Conservation (phyloP, 2,113 vertebrate genomes). For the Silurus glanis region DNA sequence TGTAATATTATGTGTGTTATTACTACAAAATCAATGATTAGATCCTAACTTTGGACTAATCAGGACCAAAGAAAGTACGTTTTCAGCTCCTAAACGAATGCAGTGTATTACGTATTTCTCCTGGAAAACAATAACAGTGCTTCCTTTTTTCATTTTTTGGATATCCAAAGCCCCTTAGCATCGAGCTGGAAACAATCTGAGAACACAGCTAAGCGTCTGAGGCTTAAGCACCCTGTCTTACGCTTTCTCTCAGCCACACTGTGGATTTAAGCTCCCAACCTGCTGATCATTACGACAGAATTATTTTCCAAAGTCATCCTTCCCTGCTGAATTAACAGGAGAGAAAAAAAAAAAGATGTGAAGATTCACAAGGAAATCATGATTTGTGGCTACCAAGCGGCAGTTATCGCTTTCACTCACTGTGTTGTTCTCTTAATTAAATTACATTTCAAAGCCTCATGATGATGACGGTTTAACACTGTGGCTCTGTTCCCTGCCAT, state of each 20-base stretch:
- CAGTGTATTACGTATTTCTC: background rate
- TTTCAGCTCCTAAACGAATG: background rate
- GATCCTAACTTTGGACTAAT: background rate
- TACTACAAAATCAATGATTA: background rate
- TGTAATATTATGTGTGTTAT: background rate
- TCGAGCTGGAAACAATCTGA: background rate
- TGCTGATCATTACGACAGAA: background rate
- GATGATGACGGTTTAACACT: conserved; percentile 48
- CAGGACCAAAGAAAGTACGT: background rate
- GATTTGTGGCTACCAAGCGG: conserved; percentile 30
- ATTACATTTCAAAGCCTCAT: conserved; percentile 31
- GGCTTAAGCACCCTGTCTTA: background rate
- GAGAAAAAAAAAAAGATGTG: conserved; percentile 7
- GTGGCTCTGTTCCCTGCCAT: conserved; percentile 34
- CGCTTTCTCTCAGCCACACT: background rate
- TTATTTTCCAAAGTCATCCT: background rate
- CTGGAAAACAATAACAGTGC: background rate
- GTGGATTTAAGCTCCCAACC: background rate
- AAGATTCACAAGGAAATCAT: conserved; percentile 16
- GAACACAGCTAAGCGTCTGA: background rate
- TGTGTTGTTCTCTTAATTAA: conserved; percentile 34
- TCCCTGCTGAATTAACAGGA: background rate
- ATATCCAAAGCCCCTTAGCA: background rate
- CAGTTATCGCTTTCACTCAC: conserved; percentile 5
- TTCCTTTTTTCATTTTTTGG: background rate